Evolutionary conservation across 2,797 vertebrate species (phyloP).

Genomic region (Sebastes matsubarae): DNA sequence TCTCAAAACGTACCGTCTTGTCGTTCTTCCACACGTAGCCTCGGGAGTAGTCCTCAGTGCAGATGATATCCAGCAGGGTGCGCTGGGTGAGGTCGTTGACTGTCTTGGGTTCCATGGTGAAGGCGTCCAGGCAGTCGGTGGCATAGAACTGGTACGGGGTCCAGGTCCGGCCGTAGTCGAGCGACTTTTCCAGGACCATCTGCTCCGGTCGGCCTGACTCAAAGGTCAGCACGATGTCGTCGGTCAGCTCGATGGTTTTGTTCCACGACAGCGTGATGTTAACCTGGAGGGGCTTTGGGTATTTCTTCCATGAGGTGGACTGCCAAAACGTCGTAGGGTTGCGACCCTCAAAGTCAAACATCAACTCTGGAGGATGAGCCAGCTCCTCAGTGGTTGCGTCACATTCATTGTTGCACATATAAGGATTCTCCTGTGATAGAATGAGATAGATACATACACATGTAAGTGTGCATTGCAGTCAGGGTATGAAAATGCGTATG

Average conservation of each 20-base stretch:
- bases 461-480: constrained; percentile 1
- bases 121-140: constrained; percentile 96
- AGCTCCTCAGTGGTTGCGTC: constrained; percentile 93
- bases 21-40: constrained; percentile 95
- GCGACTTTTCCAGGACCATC: constrained; percentile 98
- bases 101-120: constrained; percentile 97
- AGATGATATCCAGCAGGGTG: constrained; percentile 97
- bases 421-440: constrained; percentile 91
- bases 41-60: constrained; percentile 97
- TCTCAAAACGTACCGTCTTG: constrained; percentile 97
- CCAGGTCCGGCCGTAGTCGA: constrained; percentile 96
- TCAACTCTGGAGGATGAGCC: constrained; percentile 94
- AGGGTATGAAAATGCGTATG: not conserved
- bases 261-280: constrained; percentile 98
- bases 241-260: constrained; percentile 97
- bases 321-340: constrained; percentile 98
- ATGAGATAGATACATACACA: not conserved
- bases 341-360: constrained; percentile 97
- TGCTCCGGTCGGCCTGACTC: constrained; percentile 97
- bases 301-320: constrained; percentile 95
- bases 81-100: constrained; percentile 92
- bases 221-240: constrained; percentile 96
- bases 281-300: constrained; percentile 93
- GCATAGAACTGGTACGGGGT: constrained; percentile 98
- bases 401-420: constrained; percentile 99